Conservation (phyloP, 1,140 invertebrate species). For the Rhopalosiphum padi region DNA sequence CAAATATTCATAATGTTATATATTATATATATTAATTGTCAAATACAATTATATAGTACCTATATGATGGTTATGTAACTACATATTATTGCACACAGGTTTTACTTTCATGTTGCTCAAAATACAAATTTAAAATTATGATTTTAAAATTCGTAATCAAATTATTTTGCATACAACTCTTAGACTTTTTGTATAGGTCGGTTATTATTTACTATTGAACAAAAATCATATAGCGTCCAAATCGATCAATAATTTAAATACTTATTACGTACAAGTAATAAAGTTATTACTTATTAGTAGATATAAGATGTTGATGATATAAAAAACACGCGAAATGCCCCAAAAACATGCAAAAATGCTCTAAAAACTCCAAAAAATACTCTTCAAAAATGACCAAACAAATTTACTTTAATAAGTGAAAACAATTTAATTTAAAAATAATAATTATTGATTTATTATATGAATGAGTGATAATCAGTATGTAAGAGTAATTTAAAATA, state of each 20-base stretch:
- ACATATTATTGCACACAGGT: background rate
- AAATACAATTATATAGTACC: background rate
- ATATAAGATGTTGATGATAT: too few species aligned
- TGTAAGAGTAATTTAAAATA: too few species aligned
- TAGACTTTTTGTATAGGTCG: too few species aligned
- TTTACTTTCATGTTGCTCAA: background rate
- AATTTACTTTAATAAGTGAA: too few species aligned
- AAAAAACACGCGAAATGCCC: too few species aligned
- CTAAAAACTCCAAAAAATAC: too few species aligned
- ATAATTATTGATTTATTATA: too few species aligned
- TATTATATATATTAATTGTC: background rate
- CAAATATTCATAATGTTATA: background rate
- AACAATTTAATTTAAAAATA: too few species aligned
- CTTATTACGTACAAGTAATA: background rate
- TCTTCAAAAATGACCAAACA: too few species aligned
- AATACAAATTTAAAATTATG: background rate
- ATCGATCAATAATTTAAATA: background rate
- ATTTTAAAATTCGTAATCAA: background rate
- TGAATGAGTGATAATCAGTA: too few species aligned
- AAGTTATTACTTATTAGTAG: too few species aligned
- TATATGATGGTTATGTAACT: background rate
- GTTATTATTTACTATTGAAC: background rate
- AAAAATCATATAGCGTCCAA: background rate
- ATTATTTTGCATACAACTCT: background rate
- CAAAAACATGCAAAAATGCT: too few species aligned